Evolutionary conservation across 2,797 vertebrate species (phyloP), one percentile per base, ranked within the genome.

Genomic region (Botia kubotai): DNA sequence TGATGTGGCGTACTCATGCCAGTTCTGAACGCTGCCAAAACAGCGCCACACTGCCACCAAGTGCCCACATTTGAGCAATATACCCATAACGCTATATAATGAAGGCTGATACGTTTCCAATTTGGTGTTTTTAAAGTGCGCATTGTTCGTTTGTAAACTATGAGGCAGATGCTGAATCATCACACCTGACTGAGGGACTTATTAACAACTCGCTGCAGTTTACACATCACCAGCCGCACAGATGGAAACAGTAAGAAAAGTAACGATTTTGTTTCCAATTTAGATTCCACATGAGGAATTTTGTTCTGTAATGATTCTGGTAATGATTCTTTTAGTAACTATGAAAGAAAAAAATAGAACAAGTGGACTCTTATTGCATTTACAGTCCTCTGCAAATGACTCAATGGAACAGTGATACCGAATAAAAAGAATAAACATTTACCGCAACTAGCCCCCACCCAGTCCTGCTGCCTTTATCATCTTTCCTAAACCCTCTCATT

Each of bases 1-100:
- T 65, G 23, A 58, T 53, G 19, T 33, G 23, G 50, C 21, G 11
- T 69, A 69, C 69, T 17, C 26, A 26, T 29, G 10, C 23, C 16
- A 14, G 29, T 10, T 21, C 26, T 23, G 16, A 23, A 33, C 33
- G 4, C 11, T n/a, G 7, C 39, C 8, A 66, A 62, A 72, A 76
- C 13, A 70, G 57, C 46, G 80, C 11, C 39, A 50, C 29, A 83
- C 75, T 89, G 75, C 85, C 81, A 66, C 82, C 84, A 74, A 67
- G 75, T 79, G 85, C 39, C 58, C 6, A 63, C 65, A 48, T 67
- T 29, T 14, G 11, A 29, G 19, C 46, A 12, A 33, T 33, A 33
- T 57, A 36, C 4, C 17, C 50, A 29, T 36, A 17, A 75, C 23
- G 26, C 3, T 72, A 43, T 36, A 3, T 29, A 53, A 11, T n/a